Evolutionary conservation across 1,140 invertebrate genomes (phyloP), one percentile per base, ranked within the genome.

Genomic region (Ladona fulva): DNA sequence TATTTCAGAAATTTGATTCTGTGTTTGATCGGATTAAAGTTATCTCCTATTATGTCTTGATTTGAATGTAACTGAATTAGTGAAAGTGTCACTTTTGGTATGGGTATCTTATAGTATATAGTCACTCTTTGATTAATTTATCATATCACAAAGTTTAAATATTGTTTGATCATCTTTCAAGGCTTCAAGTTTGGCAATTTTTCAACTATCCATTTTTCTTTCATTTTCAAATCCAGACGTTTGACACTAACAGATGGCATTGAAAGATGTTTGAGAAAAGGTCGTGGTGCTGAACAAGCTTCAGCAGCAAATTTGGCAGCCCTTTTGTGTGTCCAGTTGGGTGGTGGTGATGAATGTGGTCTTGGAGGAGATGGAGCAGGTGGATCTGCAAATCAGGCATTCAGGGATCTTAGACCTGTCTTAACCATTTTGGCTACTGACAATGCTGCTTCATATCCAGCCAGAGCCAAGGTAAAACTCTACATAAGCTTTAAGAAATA

Each of bases 241-340:
- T 88, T 93, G 80, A 97, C 96, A 0, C 86, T 97, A 1, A 88
- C 91, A 42, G 95, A 98, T 83, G 88, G 91, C 74, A 86, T 97
- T 19, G 91, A 95, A 81, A 88, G 91, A 22, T 90, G 93, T 76
- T 84, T 98, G 81, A 92, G 94, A 77, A 92, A 94, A 80, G 95
- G 95, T 0, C 90, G 91, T 74, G 91, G 91, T 6, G 90, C 91
- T 3, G 96, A 97, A 84, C 91, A 93, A 82, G 89, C 88, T 0
- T 89, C 90, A 19, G 95, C 95, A 0, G 95, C 95, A 0, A 89
- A 91, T 78, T 85, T 97, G 37, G 91, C 93, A 12, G 89, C 92
- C 8, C 81, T 97, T 24, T 83, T 97, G 0, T 93, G 93, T 80
- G 86, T 97, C n/a, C 95, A 97, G 84, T 87, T 97, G 80, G 93